Evolutionary conservation across 2,797 vertebrate genomes (phyloP).

Genomic region (Galagoides demidoff): DNA sequence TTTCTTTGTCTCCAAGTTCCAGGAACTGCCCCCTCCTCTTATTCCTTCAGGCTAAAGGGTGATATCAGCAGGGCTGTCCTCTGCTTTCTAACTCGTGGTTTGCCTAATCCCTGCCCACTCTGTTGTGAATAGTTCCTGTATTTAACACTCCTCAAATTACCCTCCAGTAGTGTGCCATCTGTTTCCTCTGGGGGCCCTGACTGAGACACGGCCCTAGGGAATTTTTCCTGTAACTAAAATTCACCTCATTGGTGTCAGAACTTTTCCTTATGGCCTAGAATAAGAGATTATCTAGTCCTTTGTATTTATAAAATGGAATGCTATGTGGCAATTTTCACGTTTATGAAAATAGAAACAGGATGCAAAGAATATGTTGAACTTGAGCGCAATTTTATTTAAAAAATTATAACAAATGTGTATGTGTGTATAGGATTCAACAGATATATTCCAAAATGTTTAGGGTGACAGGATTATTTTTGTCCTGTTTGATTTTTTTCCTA

Average conservation of each 20-base stretch:
- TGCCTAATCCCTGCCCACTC: background rate
- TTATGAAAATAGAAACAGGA: conserved; percentile 37
- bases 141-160: conserved; percentile 61
- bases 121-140: conserved; percentile 20
- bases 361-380: conserved; percentile 41
- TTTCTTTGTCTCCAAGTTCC: background rate
- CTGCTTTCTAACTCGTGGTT: background rate
- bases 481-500: conserved; percentile 17
- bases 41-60: background rate
- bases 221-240: conserved; percentile 63
- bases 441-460: background rate
- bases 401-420: background rate
- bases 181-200: conserved; percentile 26
- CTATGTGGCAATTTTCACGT: background rate
- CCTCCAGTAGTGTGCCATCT: conserved; percentile 66
- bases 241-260: conserved; percentile 43
- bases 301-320: conserved; percentile 8
- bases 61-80: background rate
- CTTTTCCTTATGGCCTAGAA: background rate
- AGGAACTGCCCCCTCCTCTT: background rate
- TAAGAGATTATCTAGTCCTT: conserved; percentile 51
- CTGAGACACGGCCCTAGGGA: conserved; percentile 26
- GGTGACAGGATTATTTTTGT: conserved; percentile 1
- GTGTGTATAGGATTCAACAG: background rate
- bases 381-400: background rate